Evolutionary conservation across 2,888 invertebrate genomes (phyloP), one percentile per base, ranked within the genome.

Genomic region (Lampropteryx suffumata): DNA sequence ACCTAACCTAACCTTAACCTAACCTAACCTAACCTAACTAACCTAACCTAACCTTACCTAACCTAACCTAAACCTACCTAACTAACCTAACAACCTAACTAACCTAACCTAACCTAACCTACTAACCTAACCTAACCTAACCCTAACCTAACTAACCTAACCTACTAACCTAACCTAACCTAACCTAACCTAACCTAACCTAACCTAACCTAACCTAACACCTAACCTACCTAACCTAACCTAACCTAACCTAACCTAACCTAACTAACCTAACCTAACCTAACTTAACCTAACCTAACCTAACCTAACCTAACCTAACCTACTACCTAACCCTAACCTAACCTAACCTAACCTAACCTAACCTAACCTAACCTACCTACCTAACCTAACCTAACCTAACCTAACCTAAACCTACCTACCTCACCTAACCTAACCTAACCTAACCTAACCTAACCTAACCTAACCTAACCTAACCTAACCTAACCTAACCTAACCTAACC

Each of bases 1-100:
- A 59, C 59, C 59, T n/a, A n/a, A n/a, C n/a, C n/a, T n/a, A n/a
- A n/a, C n/a, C n/a, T n/a, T n/a, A n/a, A n/a, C n/a, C n/a, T 60
- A 59, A 60, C 59, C 59, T 60, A 60, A 59, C 59, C 59, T 59
- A 56, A 56, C 52, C 55, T 59, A 55, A 56, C 57, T 57, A 57
- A 57, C 57, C 57, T 56, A 56, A 56, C 56, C 56, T 55, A 55
- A 58, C 51, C 56, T 56, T 52, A 56, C 57, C 57, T 54, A 54
- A 54, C 57, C 57, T 53, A 53, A 57, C 50, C 57, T 51, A 50
- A 50, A 50, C 57, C 47, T 50, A 45, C 50, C 50, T 48, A 54
- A 56, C 54, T 56, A n/a, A n/a, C n/a, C n/a, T n/a, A n/a, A n/a
- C n/a, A n/a, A n/a, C n/a, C n/a, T n/a, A n/a, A n/a, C n/a, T n/a